Percentiles rank a stretch among this genome's conserved stretches.
These are phyloP conservation scores for Lagodon rhomboides DNA, from an alignment of 2,797 vertebrate genomes.

Conservation along the genomic window DNA sequence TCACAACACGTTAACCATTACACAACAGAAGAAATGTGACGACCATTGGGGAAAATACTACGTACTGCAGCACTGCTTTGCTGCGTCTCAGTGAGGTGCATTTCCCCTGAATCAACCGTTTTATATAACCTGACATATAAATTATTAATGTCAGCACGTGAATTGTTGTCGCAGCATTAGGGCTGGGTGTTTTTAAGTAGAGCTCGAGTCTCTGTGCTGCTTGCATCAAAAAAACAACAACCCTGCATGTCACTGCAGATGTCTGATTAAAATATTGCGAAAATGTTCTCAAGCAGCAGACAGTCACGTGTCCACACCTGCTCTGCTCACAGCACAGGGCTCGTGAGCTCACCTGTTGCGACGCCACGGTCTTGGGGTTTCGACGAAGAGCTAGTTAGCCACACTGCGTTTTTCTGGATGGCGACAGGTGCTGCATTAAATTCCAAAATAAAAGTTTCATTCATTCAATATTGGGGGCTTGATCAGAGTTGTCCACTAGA, in stretches of 20 bases:
- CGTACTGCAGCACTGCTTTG: too few relatives aligned
- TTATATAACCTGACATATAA: background rate
- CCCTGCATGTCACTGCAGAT: background rate
- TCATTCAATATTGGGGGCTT: background rate
- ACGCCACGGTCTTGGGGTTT: background rate
- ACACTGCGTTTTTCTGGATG: background rate
- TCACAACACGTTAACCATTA: background rate
- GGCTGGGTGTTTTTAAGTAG: background rate
- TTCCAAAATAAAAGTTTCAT: conserved; percentile 21
- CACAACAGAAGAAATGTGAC: background rate
- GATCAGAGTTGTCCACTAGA: conserved; percentile 54
- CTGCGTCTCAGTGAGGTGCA: background rate
- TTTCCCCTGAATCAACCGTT: background rate
- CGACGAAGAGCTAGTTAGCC: background rate
- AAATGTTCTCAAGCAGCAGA: conserved; percentile 7
- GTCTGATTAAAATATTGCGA: conserved; percentile 5
- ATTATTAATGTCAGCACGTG: background rate
- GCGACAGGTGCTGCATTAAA: background rate
- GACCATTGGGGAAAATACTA: background rate
- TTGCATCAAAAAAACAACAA: background rate
- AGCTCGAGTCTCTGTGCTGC: background rate
- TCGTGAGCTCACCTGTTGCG: background rate
- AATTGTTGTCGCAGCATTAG: background rate
- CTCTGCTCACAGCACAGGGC: background rate
- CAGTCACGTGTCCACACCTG: conserved; percentile 14